Conservation (phyloP, 2,888 invertebrate species). For the Isoperla grammatica region DNA sequence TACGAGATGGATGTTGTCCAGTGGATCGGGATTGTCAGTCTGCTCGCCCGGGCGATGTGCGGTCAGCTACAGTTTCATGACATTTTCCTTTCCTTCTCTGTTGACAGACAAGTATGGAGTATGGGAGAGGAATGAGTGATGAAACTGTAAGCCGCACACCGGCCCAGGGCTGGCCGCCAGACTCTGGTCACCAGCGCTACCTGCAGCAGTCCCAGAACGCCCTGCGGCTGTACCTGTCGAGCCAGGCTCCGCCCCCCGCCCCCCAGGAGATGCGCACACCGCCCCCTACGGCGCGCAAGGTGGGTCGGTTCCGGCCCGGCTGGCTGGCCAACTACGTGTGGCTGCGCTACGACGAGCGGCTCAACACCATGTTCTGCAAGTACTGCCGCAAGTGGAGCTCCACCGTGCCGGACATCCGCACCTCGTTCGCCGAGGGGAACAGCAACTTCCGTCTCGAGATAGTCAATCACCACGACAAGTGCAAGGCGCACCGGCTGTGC, state of each 20-base stretch:
- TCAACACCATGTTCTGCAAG: constrained; percentile 67
- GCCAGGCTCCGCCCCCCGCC: too few species aligned
- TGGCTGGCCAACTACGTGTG: constrained; percentile 68
- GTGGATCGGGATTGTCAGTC: too few species aligned
- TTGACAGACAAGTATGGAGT: constrained; percentile 56
- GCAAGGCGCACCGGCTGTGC: constrained; percentile 69
- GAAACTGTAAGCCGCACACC: constrained; percentile 37
- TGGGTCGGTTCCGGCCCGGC: constrained; percentile 59
- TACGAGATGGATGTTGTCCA: too few species aligned
- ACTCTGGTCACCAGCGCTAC: background rate
- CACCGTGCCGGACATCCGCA: constrained; percentile 62
- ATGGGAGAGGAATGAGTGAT: constrained; percentile 48
- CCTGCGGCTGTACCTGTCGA: constrained; percentile 22
- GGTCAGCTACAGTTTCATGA: constrained; percentile 31
- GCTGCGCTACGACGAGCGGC: constrained; percentile 62
- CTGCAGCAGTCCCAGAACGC: constrained; percentile 11
- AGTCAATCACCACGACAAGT: constrained; percentile 72
- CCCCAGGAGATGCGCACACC: constrained; percentile 37
- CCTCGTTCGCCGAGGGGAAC: constrained; percentile 74
- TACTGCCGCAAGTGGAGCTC: constrained; percentile 69
- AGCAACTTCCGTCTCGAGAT: constrained; percentile 71
- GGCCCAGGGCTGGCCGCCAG: constrained; percentile 5
- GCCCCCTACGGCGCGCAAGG: constrained; percentile 46
- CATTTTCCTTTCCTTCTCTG: constrained; percentile 60
- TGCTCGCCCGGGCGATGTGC: background rate